phyloP scores from a whole-genome alignment of 2,888 invertebrate genomes.

The Nomada fabriciana region DNA sequence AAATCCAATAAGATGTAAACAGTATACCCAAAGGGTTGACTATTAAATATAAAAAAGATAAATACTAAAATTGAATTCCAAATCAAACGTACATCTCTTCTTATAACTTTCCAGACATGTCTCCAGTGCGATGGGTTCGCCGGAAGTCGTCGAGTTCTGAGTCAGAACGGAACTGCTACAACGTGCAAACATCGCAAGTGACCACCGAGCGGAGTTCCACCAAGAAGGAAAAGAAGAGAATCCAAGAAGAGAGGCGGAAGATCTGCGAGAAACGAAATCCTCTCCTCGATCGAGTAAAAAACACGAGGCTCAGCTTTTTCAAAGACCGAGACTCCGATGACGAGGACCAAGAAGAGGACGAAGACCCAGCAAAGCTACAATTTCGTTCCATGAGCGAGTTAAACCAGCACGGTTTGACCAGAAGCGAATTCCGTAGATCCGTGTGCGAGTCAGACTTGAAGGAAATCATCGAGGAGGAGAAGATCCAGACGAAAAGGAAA shows the following conservation, averaged over 20 bases:
- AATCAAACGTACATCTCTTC: not conserved
- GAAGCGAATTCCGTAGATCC: slow-evolving; percentile 77
- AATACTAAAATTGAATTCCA: not conserved
- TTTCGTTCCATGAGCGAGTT: slow-evolving; percentile 78
- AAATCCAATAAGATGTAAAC: too few relatives aligned
- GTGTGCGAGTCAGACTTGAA: slow-evolving; percentile 80
- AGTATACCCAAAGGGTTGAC: too few relatives aligned
- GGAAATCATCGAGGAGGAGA: slow-evolving; percentile 76
- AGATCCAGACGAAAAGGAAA: slow-evolving; percentile 76
- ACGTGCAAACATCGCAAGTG: slow-evolving; percentile 85
- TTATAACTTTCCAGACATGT: slow-evolving; percentile 86
- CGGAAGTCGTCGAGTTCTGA: slow-evolving; percentile 88
- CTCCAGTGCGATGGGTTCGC: slow-evolving; percentile 87
- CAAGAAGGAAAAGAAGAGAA: slow-evolving; percentile 86
- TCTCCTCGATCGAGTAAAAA: slow-evolving; percentile 89
- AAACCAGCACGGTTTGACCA: slow-evolving; percentile 68
- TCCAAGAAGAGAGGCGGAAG: slow-evolving; percentile 83
- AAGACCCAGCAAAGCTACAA: slow-evolving; percentile 67
- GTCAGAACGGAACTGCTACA: slow-evolving; percentile 89
- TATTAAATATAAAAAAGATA: too few relatives aligned
- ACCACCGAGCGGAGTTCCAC: slow-evolving; percentile 85
- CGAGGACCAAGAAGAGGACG: slow-evolving; percentile 67
- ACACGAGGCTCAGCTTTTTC: slow-evolving; percentile 89
- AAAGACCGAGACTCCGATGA: slow-evolving; percentile 76
- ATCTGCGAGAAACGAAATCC: slow-evolving; percentile 89